Evolutionary conservation across 1,140 invertebrate species (phyloP), one percentile per base, ranked within the genome.

Genomic region (Dryas iulia): DNA sequence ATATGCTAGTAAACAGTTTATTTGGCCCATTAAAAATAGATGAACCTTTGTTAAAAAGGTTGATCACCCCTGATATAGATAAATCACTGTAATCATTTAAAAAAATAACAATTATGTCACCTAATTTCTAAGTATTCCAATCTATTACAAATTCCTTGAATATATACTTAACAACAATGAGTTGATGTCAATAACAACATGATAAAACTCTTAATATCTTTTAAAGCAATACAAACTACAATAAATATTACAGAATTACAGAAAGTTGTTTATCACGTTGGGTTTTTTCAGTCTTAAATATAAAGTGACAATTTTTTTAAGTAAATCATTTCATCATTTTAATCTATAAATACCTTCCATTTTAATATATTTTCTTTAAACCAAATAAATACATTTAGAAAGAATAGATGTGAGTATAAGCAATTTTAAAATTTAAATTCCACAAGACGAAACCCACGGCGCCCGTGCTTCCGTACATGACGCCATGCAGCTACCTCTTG

Each of bases 381-480:
- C n/a, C n/a, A n/a, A n/a, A n/a, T n/a, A n/a, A n/a, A n/a, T n/a
- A n/a, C n/a, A n/a, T n/a, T n/a, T n/a, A n/a, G n/a, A n/a, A n/a
- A 28, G 26, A 28, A 28, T 28, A 28, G 26, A 39, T 5, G 14
- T 7, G 14, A 47, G 14, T n/a, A n/a, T n/a, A 47, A 47, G 18
- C 39, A 47, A 47, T 26, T 31, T 21, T 31, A n/a, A 6, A 14
- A 58, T 58, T 31, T 58, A 58, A 58, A 58, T 58, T 28, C 12
- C 14, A 58, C n/a, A 1, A 21, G 4, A 56, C 14, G 26, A 31
- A 58, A 31, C 56, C 24, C 30, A 58, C n/a, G 7, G 5, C 28
- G 18, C 28, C 56, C 18, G 14, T 58, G 24, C 56, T 58, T 58
- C 60, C 39, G 60, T 24, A 62, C 60, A 30, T 62, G 60, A 62